Conservation (phyloP, 1,140 invertebrate species). For the Papilio glaucus region DNA sequence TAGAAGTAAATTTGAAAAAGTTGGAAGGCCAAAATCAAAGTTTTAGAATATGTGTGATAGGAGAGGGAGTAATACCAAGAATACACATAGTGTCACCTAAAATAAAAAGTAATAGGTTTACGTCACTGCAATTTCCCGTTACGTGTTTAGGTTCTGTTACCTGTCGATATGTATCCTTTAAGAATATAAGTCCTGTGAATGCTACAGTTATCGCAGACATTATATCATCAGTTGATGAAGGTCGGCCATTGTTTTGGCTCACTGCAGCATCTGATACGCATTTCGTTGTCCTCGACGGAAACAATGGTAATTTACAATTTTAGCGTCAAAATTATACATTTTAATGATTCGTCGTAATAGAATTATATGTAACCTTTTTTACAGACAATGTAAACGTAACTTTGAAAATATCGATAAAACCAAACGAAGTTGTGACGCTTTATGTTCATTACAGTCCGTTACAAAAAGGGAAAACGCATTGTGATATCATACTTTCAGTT, state of each 20-base stretch:
- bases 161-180: slow-evolving; percentile 59
- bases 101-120: slow-evolving; percentile 55
- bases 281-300: slow-evolving; percentile 46
- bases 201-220: slow-evolving; percentile 54
- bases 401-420: slow-evolving; percentile 58
- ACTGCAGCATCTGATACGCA: slow-evolving; percentile 48
- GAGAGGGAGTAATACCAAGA: slow-evolving; percentile 73
- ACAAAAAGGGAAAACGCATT: slow-evolving; percentile 60
- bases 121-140: slow-evolving; percentile 60
- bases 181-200: slow-evolving; percentile 67
- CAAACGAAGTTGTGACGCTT: slow-evolving; percentile 56
- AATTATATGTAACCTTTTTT: slow-evolving; percentile 38
- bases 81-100: slow-evolving; percentile 59
- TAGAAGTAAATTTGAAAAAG: slow-evolving; percentile 72
- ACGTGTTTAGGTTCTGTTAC: slow-evolving; percentile 70
- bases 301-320: slow-evolving; percentile 49
- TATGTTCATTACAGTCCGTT: slow-evolving; percentile 66
- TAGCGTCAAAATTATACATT: slow-evolving; percentile 5
- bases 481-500: slow-evolving; percentile 69
- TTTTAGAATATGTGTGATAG: slow-evolving; percentile 73
- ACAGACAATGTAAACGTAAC: slow-evolving; percentile 52
- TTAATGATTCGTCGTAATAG: background rate
- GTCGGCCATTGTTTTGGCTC: slow-evolving; percentile 67
- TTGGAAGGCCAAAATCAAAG: slow-evolving; percentile 69
- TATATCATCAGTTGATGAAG: slow-evolving; percentile 49